Conservation (phyloP, 2,113 vertebrate species). For the Dipodomys stephensi region DNA sequence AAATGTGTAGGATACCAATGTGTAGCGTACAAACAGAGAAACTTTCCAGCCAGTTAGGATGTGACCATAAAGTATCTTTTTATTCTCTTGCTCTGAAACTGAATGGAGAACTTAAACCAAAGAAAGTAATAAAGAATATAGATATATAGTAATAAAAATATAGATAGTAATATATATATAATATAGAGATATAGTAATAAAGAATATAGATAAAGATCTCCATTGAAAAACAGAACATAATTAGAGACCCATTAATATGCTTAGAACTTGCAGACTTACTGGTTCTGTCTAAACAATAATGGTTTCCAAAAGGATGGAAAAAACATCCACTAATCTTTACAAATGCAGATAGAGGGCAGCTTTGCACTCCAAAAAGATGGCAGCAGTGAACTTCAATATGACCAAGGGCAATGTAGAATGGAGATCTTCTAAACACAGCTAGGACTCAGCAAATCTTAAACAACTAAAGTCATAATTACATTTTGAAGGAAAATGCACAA, state of each 20-base stretch:
- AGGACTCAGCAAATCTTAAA: conserved; percentile 81
- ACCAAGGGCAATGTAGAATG: conserved; percentile 83
- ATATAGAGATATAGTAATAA: conserved; percentile 56
- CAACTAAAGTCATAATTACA: conserved; percentile 87
- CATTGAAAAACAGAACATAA: conserved; percentile 1
- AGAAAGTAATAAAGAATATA: conserved; percentile 72
- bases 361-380: conserved; percentile 83
- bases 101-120: conserved; percentile 72
- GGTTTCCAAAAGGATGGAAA: conserved; percentile 30
- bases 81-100: conserved; percentile 82
- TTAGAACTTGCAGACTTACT: conserved; percentile 60
- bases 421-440: conserved; percentile 73
- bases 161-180: conserved; percentile 13
- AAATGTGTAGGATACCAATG: conserved; percentile 49
- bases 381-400: conserved; percentile 83
- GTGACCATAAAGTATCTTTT: conserved; percentile 80
- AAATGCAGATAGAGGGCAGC: conserved; percentile 81
- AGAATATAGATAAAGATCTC: conserved; percentile 61
- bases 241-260: conserved; percentile 70
- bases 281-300: conserved; percentile 42
- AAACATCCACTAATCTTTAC: conserved; percentile 81
- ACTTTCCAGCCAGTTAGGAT: conserved; percentile 85
- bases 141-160: conserved; percentile 71
- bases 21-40: conserved; percentile 84
- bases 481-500: conserved; percentile 89